Conservation (phyloP, 1,140 invertebrate species). For the Cyphomyrmex costatus region DNA sequence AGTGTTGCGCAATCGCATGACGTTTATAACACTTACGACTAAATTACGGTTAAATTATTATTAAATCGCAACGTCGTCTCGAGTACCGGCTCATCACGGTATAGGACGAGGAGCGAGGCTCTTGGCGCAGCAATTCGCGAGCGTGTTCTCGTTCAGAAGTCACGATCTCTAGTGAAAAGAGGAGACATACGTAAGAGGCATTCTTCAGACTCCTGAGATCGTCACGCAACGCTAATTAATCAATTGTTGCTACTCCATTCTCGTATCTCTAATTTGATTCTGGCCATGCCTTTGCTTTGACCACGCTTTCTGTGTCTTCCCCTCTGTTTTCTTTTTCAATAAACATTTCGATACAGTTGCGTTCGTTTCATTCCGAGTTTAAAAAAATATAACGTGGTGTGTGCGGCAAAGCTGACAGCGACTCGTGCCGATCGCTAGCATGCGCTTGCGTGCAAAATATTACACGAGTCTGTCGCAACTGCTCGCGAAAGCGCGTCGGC, state of each 20-base stretch:
- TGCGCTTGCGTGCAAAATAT: constrained; percentile 26
- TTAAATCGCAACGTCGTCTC: background rate
- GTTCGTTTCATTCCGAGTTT: background rate
- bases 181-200: background rate
- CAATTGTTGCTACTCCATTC: constrained; percentile 7
- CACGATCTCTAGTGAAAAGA: background rate
- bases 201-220: background rate
- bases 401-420: background rate
- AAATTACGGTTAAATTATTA: constrained; percentile 8
- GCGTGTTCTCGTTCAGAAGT: constrained; percentile 12
- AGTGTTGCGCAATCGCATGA: background rate
- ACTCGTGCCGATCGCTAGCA: background rate
- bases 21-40: background rate
- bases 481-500: constrained; percentile 21
- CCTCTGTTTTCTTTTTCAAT: background rate
- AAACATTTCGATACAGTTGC: background rate
- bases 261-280: constrained; percentile 5
- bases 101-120: background rate
- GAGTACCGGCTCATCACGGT: background rate
- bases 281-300: background rate
- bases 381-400: constrained; percentile 2
- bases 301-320: background rate
- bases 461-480: constrained; percentile 7
- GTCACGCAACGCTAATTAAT: constrained; percentile 21
- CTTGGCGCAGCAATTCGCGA: background rate